A percentile compares a stretch with the other conserved stretches of the same genome.
These are phyloP conservation scores for Vollenhovia emeryi DNA, from an alignment of 1,140 invertebrate genomes.

Conservation along the genomic window DNA sequence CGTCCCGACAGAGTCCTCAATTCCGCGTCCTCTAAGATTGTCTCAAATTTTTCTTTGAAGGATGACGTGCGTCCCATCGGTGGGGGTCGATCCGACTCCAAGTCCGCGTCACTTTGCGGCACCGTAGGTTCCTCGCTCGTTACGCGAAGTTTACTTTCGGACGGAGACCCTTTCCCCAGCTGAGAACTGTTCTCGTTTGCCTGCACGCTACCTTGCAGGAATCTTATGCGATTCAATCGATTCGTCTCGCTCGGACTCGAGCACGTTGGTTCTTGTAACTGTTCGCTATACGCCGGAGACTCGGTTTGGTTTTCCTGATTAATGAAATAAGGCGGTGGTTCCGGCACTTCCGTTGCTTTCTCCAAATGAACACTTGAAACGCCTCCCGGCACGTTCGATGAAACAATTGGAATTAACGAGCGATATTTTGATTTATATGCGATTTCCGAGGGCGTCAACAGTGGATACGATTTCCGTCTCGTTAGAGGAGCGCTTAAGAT, in stretches of 20 bases:
- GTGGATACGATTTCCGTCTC: conserved; percentile 32
- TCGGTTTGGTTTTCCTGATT: not conserved
- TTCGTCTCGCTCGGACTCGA: conserved; percentile 47
- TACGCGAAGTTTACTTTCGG: not conserved
- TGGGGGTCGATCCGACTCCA: not conserved
- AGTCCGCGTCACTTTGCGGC: not conserved
- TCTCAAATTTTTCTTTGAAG: conserved; percentile 78
- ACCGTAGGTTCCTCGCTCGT: not conserved
- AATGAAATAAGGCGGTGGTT: not conserved
- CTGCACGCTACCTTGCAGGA: conserved; percentile 28
- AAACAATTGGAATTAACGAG: not conserved
- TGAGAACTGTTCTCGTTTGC: not conserved
- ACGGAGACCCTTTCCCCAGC: not conserved
- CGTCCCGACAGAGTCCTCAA: conserved; percentile 58
- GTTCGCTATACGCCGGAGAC: not conserved
- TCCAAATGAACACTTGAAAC: not conserved
- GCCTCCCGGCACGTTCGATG: not conserved
- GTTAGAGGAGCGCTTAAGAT: not conserved
- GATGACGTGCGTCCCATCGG: conserved; percentile 71
- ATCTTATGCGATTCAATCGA: conserved; percentile 60
- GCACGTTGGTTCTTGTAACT: not conserved
- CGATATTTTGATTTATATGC: conserved; percentile 11
- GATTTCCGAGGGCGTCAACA: conserved; percentile 51
- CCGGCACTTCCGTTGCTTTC: not conserved
- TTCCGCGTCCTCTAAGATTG: conserved; percentile 75